These are phyloP conservation scores for Lithodes maja DNA, from an alignment of 2,888 invertebrate species.

Conservation along the genomic window DNA sequence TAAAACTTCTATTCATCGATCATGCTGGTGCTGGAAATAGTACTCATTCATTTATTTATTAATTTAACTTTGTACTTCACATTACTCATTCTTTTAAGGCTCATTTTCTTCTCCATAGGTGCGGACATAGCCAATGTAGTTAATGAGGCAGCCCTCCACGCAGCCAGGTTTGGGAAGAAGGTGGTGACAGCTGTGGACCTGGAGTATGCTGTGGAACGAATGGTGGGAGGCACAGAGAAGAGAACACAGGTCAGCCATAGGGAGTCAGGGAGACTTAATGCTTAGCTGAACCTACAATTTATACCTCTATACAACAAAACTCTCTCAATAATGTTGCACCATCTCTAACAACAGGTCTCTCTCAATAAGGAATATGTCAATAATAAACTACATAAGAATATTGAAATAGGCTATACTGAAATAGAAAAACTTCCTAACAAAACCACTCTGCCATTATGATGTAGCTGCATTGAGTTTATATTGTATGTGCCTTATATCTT, in stretches of 20 bases:
- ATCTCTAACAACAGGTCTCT: too few relatives aligned
- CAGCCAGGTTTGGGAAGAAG: slow-evolving; percentile 86
- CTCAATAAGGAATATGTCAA: too few relatives aligned
- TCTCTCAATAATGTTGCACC: too few relatives aligned
- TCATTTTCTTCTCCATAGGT: slow-evolving; percentile 77
- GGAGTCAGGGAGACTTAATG: too few relatives aligned
- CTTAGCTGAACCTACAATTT: too few relatives aligned
- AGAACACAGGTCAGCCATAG: slow-evolving; percentile 81
- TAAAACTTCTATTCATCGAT: too few relatives aligned
- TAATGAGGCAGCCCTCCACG: slow-evolving; percentile 97
- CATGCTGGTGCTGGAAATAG: too few relatives aligned
- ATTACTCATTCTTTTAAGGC: background rate
- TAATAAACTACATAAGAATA: too few relatives aligned
- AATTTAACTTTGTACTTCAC: too few relatives aligned
- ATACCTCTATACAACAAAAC: too few relatives aligned
- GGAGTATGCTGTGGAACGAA: slow-evolving; percentile 95
- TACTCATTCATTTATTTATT: too few relatives aligned
- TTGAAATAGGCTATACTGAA: background rate
- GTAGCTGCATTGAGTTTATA: background rate
- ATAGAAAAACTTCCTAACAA: background rate
- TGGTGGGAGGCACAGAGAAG: slow-evolving; percentile 95
- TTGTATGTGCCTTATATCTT: too few relatives aligned
- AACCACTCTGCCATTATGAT: background rate
- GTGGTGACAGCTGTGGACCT: slow-evolving; percentile 84
- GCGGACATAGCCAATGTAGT: slow-evolving; percentile 99